Evolutionary conservation across 2,797 vertebrate species (phyloP), one percentile per base, ranked within the genome.

Genomic region (Xerus rutilus): DNA sequence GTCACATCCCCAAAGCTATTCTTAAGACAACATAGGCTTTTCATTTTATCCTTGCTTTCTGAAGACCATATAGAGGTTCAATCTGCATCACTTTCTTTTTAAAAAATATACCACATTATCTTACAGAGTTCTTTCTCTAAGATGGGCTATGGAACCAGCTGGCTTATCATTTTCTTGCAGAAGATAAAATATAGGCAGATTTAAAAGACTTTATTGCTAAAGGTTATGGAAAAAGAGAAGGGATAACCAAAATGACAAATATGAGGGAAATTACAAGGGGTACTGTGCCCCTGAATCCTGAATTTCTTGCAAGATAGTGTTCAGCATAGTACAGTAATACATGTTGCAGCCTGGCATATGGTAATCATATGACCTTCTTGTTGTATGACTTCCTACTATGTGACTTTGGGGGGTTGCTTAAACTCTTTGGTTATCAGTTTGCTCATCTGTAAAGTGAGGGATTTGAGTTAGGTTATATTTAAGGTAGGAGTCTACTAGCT

Each of bases 391-490:
- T 93, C 54, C 35, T 91, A 14, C 70, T 93, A 10, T 82, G 17
- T 95, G 72, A 90, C 82, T 89, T 74, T 43, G 67, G 30, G 13
- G 65, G 86, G 54, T 94, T 94, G 43, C 21, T 54, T 54, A 81
- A 88, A 39, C 23, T 78, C 86, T 87, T 89, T 64, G 49, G 43
- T 49, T 9, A 43, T n/a, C 54, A 69, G 25, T 89, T 86, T 92
- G 39, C 73, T 93, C 20, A 78, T 65, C 18, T 91, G 6, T 83
- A 62, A 96, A 92, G 21, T 91, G 47, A 90, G 52, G 54, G 28
- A 92, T 84, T 86, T 92, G 72, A 76, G 54, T 92, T 93, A 94
- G 52, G 35, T 94, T n/a, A 85, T 52, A 45, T 96, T 4, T 47
- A 85, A 91, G 20, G 12, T 89, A 49, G 23, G 67, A 8, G 39